Evolutionary conservation across 2,797 vertebrate genomes (phyloP).

Genomic region (Cuculus canorus): DNA sequence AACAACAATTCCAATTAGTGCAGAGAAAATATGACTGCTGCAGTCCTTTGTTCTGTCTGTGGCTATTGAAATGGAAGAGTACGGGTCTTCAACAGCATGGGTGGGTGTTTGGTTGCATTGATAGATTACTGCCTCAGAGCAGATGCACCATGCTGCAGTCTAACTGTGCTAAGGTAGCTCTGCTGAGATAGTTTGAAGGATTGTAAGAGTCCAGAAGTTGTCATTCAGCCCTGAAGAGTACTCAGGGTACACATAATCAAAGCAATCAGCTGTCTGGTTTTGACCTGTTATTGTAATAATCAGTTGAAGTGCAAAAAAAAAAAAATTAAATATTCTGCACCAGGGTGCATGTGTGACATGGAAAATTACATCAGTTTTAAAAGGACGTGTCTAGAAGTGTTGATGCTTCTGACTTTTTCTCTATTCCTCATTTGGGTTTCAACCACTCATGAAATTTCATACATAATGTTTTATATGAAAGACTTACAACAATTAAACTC

Average conservation of each 20-base stretch:
- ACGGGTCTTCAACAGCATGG: background rate
- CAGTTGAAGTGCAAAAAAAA: background rate
- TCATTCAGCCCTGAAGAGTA: constrained; percentile 31
- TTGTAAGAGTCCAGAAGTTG: background rate
- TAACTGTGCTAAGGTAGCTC: background rate
- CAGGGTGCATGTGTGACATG: background rate
- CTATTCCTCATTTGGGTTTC: background rate
- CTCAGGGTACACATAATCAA: background rate
- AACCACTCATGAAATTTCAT: background rate
- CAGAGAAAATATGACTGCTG: background rate
- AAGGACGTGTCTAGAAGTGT: background rate
- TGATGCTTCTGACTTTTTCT: constrained; percentile 32
- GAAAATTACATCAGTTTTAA: constrained; percentile 25
- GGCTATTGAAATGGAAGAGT: constrained; percentile 8
- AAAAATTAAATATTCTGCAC: background rate
- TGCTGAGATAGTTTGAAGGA: background rate
- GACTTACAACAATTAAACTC: background rate
- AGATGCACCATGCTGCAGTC: constrained; percentile 5
- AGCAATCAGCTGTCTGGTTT: background rate
- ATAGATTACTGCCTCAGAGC: constrained; percentile 8
- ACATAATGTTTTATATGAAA: background rate
- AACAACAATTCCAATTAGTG: background rate
- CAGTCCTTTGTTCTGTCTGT: constrained; percentile 1
- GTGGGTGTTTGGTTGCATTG: background rate
- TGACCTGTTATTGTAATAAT: constrained; percentile 42